A percentile compares a stretch with the other conserved stretches of the same genome.
phyloP scores from a whole-genome alignment of 2,113 vertebrate genomes.

The Sisor rabdophorus region DNA sequence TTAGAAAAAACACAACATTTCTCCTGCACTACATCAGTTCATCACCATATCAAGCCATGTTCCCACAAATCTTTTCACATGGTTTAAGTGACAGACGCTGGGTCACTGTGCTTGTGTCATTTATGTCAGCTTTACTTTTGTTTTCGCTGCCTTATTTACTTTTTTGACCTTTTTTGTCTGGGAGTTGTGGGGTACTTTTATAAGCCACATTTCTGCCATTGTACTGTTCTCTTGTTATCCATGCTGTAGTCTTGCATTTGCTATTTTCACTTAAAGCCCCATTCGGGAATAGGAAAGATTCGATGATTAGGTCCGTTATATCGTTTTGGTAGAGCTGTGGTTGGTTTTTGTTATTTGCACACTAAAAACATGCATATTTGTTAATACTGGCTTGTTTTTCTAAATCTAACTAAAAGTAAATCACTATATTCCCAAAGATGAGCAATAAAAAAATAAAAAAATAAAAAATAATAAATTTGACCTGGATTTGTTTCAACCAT shows the following conservation, averaged over 20 bases:
- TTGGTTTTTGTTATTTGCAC: not conserved
- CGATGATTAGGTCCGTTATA: not conserved
- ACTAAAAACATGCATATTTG: not conserved
- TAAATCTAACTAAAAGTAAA: not conserved
- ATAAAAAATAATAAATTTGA: no score
- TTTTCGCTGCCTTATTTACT: conserved; percentile 25
- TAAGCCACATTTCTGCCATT: conserved; percentile 5
- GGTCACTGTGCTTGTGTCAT: conserved; percentile 31
- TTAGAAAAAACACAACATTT: not conserved
- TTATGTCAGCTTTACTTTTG: conserved; percentile 26
- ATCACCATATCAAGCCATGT: conserved; percentile 40
- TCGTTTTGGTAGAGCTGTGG: no score
- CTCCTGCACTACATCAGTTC: conserved; percentile 27
- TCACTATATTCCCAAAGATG: not conserved
- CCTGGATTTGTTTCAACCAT: not conserved
- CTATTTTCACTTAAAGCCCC: conserved; percentile 32
- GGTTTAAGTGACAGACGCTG: conserved; percentile 29
- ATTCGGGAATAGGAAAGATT: conserved; percentile 1
- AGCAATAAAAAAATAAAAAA: not conserved
- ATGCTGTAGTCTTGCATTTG: conserved; percentile 18
- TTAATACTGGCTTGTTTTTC: not conserved
- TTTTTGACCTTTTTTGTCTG: conserved; percentile 38
- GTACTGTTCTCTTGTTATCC: not conserved
- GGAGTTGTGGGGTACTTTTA: conserved; percentile 48
- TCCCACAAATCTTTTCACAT: conserved; percentile 34